These are phyloP conservation scores for Larimichthys crocea DNA, from an alignment of 2,113 vertebrate genomes.

Conservation along the genomic window DNA sequence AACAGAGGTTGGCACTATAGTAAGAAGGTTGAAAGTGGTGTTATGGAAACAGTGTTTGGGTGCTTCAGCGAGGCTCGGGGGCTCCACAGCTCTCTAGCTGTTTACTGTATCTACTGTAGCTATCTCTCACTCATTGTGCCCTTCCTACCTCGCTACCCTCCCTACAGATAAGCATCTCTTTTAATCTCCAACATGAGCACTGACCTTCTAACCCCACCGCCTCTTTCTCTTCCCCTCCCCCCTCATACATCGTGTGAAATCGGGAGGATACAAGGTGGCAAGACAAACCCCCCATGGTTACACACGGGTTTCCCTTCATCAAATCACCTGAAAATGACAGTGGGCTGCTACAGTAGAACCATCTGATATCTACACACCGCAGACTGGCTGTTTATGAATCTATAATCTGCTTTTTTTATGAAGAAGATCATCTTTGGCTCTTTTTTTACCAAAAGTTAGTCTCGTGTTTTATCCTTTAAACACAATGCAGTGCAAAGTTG, in stretches of 20 bases:
- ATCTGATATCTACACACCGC: too few relatives aligned
- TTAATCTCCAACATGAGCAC: constrained; percentile 72
- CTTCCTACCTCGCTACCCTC: neutral
- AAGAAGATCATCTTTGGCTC: too few relatives aligned
- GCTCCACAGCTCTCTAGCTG: neutral
- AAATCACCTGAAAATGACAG: too few relatives aligned
- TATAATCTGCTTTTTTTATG: too few relatives aligned
- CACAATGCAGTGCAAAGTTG: too few relatives aligned
- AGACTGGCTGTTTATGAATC: too few relatives aligned
- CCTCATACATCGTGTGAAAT: constrained; percentile 31
- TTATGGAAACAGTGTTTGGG: constrained; percentile 54
- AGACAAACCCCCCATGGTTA: too few relatives aligned
- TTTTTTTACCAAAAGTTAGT: too few relatives aligned
- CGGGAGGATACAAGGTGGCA: constrained; percentile 2
- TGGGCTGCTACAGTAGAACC: too few relatives aligned
- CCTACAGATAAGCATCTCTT: constrained; percentile 72
- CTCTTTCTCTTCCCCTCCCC: constrained; percentile 1
- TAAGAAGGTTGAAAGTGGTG: constrained; percentile 6
- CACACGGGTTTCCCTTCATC: too few relatives aligned
- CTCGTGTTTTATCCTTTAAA: too few relatives aligned
- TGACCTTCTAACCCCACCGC: constrained; percentile 63
- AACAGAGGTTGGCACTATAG: neutral
- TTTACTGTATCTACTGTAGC: neutral
- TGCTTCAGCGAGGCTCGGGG: constrained; percentile 10
- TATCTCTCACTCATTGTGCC: neutral